Evolutionary conservation across 1,140 invertebrate genomes (phyloP).

Genomic region (Aphelenchoides avenae): DNA sequence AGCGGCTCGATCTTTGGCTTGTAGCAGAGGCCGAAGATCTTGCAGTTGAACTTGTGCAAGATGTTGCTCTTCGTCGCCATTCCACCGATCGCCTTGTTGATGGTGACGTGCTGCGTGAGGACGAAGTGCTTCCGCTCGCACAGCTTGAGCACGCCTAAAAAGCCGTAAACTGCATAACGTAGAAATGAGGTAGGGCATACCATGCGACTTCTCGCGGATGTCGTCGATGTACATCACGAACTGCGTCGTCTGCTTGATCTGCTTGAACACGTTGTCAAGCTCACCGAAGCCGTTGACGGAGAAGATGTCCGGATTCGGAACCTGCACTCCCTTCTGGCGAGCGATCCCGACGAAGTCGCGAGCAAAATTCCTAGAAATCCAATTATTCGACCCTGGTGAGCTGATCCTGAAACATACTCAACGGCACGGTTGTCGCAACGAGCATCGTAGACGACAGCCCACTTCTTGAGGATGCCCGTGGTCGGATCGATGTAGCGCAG

Average conservation of each 20-base stretch:
- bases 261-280: slow-evolving; percentile 8
- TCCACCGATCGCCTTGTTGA: slow-evolving; percentile 20
- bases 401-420: no score
- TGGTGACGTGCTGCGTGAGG: slow-evolving; percentile 25
- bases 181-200: slow-evolving; percentile 9
- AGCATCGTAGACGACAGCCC: no score
- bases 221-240: slow-evolving; percentile 24
- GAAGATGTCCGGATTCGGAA: slow-evolving; percentile 16
- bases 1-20: slow-evolving; percentile 9
- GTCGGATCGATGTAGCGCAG: no score
- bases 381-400: no score
- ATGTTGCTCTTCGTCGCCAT: slow-evolving; percentile 20
- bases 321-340: slow-evolving; percentile 14
- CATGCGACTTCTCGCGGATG: slow-evolving; percentile 18
- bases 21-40: slow-evolving; percentile 28
- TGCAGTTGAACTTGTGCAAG: slow-evolving; percentile 30
- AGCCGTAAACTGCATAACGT: neutral
- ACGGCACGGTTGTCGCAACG: no score
- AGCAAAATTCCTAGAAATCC: slow-evolving; percentile 12
- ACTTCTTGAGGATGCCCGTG: no score
- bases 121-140: slow-evolving; percentile 11
- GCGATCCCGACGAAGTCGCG: slow-evolving; percentile 7
- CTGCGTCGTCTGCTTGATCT: slow-evolving; percentile 13
- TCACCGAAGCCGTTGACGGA: slow-evolving; percentile 2
- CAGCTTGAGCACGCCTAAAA: slow-evolving; percentile 18